Conservation (phyloP, 2,888 invertebrate species). For the Trachelus tabidus region DNA sequence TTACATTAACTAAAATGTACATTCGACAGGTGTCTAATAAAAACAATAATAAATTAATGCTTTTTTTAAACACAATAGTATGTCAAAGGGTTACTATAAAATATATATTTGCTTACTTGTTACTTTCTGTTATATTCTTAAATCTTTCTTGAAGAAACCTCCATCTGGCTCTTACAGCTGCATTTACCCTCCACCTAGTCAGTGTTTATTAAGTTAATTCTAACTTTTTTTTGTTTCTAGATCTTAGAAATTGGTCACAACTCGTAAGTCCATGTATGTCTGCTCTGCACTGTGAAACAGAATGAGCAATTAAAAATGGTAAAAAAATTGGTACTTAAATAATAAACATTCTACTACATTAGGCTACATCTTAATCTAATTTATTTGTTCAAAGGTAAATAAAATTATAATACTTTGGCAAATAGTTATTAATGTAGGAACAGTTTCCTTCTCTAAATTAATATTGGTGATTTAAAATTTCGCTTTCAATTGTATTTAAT, state of each 20-base stretch:
- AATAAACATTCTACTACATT: neutral
- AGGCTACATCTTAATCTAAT: neutral
- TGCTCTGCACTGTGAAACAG: neutral
- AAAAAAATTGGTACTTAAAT: neutral
- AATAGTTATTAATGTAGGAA: neutral
- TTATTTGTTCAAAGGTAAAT: neutral
- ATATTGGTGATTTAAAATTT: neutral
- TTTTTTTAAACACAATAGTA: neutral
- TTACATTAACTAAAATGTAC: neutral
- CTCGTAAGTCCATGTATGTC: neutral
- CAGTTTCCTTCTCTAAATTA: neutral
- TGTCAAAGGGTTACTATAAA: neutral
- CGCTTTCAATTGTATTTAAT: neutral
- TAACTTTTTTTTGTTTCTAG: neutral
- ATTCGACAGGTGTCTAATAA: neutral
- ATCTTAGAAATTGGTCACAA: no score
- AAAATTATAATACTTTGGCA: neutral
- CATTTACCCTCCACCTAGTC: neutral
- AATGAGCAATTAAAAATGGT: neutral
- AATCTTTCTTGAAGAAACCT: no score
- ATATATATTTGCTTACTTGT: no score
- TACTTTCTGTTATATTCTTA: no score
- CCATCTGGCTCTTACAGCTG: no score
- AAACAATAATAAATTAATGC: neutral
- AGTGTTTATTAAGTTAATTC: neutral